A percentile compares a stretch with the other conserved stretches of the same genome.
These are phyloP conservation scores for Mormyrus lacerda DNA, from an alignment of 2,113 vertebrate species.

Conservation along the genomic window DNA sequence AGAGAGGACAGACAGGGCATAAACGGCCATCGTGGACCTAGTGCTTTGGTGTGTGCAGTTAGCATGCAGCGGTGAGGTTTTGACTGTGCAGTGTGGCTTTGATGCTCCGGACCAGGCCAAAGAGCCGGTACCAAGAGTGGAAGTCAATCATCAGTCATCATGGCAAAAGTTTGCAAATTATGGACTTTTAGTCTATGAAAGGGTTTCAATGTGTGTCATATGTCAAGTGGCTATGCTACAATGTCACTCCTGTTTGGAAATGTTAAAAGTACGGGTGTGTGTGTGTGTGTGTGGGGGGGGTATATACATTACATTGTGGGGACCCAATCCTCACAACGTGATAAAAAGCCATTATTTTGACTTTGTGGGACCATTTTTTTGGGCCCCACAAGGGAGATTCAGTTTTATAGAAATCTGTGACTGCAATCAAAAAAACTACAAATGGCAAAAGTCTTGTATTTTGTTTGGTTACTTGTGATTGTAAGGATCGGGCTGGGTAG, in stretches of 20 bases:
- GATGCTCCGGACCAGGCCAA: not conserved
- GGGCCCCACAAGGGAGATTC: not conserved
- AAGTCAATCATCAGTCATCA: not conserved
- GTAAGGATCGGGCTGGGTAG: not conserved
- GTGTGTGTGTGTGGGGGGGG: not conserved
- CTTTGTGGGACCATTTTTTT: not conserved
- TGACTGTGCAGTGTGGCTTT: not conserved
- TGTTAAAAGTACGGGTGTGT: not conserved
- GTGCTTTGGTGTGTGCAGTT: not conserved
- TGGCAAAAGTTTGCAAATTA: not conserved
- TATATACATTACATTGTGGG: not conserved
- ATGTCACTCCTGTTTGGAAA: not conserved
- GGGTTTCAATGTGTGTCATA: not conserved
- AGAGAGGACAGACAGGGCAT: not conserved
- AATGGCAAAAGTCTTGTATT: not conserved
- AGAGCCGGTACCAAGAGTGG: not conserved
- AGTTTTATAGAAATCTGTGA: not conserved
- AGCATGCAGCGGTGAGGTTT: not conserved
- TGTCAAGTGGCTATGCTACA: not conserved
- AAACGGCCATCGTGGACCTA: not conserved
- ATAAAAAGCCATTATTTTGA: not conserved
- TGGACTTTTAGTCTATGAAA: not conserved
- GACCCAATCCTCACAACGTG: not conserved
- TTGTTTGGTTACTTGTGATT: not conserved
- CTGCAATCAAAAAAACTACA: not conserved